Conservation (phyloP, 2,888 invertebrate genomes). For the Biston betularia region DNA sequence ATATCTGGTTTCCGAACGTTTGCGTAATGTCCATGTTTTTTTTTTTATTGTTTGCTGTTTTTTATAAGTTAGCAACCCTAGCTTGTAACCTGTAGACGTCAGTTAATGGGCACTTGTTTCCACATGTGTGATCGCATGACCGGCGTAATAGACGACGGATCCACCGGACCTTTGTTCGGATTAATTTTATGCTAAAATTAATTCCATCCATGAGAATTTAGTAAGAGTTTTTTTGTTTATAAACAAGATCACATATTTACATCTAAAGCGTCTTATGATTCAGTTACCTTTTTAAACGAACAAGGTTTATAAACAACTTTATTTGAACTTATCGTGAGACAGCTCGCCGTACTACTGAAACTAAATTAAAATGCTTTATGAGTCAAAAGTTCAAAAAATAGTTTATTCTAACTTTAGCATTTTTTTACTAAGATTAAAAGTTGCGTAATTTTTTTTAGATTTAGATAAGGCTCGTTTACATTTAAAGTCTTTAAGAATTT, state of each 20-base stretch:
- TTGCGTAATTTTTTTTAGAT: no score
- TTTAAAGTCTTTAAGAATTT: constrained; percentile 12
- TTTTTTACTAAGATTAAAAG: no score
- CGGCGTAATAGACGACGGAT: constrained; percentile 28
- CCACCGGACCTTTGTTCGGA: constrained; percentile 18
- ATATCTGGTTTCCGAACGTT: no score
- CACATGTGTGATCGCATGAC: constrained; percentile 52
- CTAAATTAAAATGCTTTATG: no score
- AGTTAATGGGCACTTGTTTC: constrained; percentile 53
- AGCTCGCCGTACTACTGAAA: no score
- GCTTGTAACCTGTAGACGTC: constrained; percentile 48
- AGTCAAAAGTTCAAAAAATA: no score
- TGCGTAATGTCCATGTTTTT: no score
- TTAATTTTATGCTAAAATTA: constrained; percentile 8
- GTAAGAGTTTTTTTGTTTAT: constrained; percentile 8
- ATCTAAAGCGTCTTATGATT: no score
- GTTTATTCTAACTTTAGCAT: no score
- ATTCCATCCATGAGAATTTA: not conserved
- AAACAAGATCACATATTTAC: not conserved
- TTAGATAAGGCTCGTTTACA: not conserved
- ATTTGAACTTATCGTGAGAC: no score
- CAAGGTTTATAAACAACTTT: no score
- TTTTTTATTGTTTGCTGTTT: not conserved
- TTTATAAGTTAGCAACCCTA: constrained; percentile 15
- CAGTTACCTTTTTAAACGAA: no score